Evolutionary conservation across 2,888 invertebrate species (phyloP).

Genomic region (Drosophila leonis): DNA sequence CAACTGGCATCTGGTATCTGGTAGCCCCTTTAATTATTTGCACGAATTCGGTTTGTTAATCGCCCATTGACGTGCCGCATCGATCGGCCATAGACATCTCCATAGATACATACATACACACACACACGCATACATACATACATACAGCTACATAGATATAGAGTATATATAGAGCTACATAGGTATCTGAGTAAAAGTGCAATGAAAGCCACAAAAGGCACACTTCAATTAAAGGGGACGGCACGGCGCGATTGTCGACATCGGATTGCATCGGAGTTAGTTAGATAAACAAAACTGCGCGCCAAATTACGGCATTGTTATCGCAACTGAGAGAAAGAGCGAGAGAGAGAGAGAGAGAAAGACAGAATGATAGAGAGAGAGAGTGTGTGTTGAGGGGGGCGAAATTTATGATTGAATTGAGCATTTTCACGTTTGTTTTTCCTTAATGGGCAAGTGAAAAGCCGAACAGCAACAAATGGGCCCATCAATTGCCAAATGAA

Average conservation of each 20-base stretch:
- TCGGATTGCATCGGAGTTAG: conserved; percentile 48
- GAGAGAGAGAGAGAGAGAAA: not conserved
- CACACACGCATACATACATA: not conserved
- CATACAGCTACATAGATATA: conserved; percentile 5
- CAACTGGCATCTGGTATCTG: conserved; percentile 29
- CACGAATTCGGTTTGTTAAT: conserved; percentile 70
- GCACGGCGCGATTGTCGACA: conserved; percentile 48
- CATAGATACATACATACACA: conserved; percentile 30
- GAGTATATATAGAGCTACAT: conserved; percentile 16
- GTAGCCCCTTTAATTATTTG: conserved; percentile 70
- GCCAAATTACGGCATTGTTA: conserved; percentile 74
- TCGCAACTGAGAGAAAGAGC: conserved; percentile 25
- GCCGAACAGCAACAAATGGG: conserved; percentile 30
- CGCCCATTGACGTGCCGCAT: conserved; percentile 56
- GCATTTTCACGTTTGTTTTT: conserved; percentile 60
- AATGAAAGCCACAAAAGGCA: conserved; percentile 65
- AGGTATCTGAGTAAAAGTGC: conserved; percentile 56
- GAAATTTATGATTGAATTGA: conserved; percentile 71
- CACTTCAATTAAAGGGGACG: conserved; percentile 71
- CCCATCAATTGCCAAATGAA: conserved; percentile 65
- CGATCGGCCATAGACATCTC: conserved; percentile 57
- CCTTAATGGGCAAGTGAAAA: conserved; percentile 64
- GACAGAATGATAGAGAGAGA: no score
- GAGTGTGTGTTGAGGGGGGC: not conserved
- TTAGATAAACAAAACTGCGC: conserved; percentile 69